Evolutionary conservation across 2,888 invertebrate genomes (phyloP), one percentile per base, ranked within the genome.

Genomic region (Autographa pulchrina): DNA sequence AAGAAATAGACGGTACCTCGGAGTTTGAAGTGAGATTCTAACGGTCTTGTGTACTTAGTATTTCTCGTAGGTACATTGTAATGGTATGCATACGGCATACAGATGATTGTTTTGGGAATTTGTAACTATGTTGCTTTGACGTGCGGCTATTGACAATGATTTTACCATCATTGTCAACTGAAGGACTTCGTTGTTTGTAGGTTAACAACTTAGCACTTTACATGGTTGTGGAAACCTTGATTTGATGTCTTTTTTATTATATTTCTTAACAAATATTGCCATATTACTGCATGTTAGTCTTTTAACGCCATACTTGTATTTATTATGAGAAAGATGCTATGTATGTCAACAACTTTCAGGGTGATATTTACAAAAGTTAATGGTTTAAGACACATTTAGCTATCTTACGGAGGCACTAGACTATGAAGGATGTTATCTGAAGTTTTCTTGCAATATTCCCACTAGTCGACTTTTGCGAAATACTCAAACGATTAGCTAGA

Each of bases 31-130:
- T 25, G 20, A 56, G 13, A 25, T 56, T n/a, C 48, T 48, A 48
- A 48, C 48, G 48, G 48, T n/a, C 7, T 48, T n/a, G 0, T 8
- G 16, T 48, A 48, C 48, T 48, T 78, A 61, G 56, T 60, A 78
- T 78, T 78, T 56, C 65, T 74, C 54, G 54, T 25, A 25, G 25
- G 61, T 78, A 59, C 62, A 64, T 1, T 25, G 54, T 67, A 60
- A 16, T 48, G 16, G 9, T 35, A 48, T 65, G 18, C 18, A 25
- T 18, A 14, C n/a, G 13, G 52, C 16, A n/a, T 64, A 48, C 48
- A 48, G 48, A 48, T 48, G 16, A 16, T 64, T 43, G 54, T 35
- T 67, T 68, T 65, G 61, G 35, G 58, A 74, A 43, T n/a, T 73
- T 56, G 43, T 48, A 59, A 54, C 64, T 11, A 38, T 41, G 43